These are phyloP conservation scores for Felis catus DNA, from an alignment of 2,113 vertebrate genomes.

Conservation along the genomic window F.catus_Fca126_mat1.0 CM031418.1:98122001-98122500, in stretches of 20 bases:
- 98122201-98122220: neutral
- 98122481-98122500: neutral
- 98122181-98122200: neutral
- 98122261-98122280: neutral
- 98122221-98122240: neutral
- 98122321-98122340: neutral
- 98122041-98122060: neutral
- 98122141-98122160: neutral
- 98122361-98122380: neutral
- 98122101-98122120: neutral
- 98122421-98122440: neutral
- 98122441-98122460: neutral
- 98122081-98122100: neutral
- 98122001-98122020: neutral
- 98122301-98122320: neutral
- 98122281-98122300: neutral
- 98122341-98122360: neutral
- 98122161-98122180: neutral
- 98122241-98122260: neutral
- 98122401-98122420: neutral
- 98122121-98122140: neutral
- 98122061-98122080: neutral
- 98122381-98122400: neutral
- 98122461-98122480: neutral
- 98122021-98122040: neutral